Evolutionary conservation across 2,888 invertebrate species (phyloP), one percentile per base, ranked within the genome.

Genomic region (Baronia brevicornis): DNA sequence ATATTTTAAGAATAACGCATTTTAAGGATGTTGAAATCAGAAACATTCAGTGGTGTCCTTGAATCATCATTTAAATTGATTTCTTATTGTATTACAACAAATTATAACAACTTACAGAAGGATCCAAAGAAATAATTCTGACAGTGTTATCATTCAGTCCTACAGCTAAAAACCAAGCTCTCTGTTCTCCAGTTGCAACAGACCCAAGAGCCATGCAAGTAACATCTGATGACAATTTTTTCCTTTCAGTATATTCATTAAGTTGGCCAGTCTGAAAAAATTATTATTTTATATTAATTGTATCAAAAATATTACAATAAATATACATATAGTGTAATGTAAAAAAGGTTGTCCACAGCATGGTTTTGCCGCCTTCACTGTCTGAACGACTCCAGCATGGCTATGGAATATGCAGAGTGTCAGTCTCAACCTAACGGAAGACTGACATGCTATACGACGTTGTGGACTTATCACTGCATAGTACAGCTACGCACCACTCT

Each of bases 171-270:
- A 99, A 98, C 87, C 96, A 92, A 0, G 95, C 96, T 38, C 98
- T 86, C 62, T 96, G 96, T 70, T 99, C 98, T 3, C 98, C 98
- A 1, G 91, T 88, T 0, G 98, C 96, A 0, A 99, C 97, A 32
- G 94, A 94, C 1, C 97, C 98, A 38, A 99, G 78, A 0, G 97
- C 97, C 98, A 99, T 98, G 65, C 98, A 99, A 47, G 98, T 93
- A 1, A 99, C 97, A 71, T 99, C 98, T 0, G 95, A 92, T 3
- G 96, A 94, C 91, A 99, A 92, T 63, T 97, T 96, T 60, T 97
- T 97, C 5, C 98, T 88, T 65, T 98, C 98, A 4, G 97, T 97
- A 68, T 98, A 99, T 70, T 99, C 99, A 77, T 99, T 98, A 28
- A 99, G 82, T 71, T 98, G 97, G 1, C 98, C 98, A 47, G 96